These are phyloP conservation scores for Amazona guildingii DNA, from an alignment of 2,113 vertebrate species.

Conservation along the genomic window DNA sequence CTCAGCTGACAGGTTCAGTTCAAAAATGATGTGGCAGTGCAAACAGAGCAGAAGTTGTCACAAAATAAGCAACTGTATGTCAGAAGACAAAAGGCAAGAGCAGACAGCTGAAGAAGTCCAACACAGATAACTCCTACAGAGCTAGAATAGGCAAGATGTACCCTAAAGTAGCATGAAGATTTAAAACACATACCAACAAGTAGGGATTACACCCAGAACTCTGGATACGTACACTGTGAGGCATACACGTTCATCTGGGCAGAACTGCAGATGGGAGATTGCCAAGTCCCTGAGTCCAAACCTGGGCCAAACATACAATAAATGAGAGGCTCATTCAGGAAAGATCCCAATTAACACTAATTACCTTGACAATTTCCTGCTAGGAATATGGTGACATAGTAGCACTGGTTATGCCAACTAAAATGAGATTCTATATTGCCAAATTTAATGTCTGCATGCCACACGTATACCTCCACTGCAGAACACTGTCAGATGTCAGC, in stretches of 20 bases:
- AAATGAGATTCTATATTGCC: not conserved
- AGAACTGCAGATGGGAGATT: not conserved
- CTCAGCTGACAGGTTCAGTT: not conserved
- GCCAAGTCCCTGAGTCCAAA: not conserved
- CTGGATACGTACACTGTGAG: rapidly evolving
- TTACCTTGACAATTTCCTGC: not conserved
- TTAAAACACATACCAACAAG: not conserved
- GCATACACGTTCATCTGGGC: not conserved
- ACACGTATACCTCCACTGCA: not conserved
- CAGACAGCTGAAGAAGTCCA: not conserved
- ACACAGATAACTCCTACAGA: not conserved
- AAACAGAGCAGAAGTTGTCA: not conserved
- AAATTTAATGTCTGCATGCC: rapidly evolving
- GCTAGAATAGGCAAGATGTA: not conserved
- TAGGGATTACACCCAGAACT: not conserved
- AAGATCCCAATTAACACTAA: not conserved
- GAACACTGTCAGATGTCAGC: not conserved
- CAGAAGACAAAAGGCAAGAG: not conserved
- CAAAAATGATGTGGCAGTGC: rapidly evolving
- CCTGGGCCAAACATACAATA: not conserved
- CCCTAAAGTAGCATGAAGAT: not conserved
- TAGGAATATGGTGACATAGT: not conserved
- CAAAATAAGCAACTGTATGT: not conserved
- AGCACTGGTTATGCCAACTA: not conserved
- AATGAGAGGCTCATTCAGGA: not conserved